These are phyloP conservation scores for Coelopa frigida DNA, from an alignment of 1,140 invertebrate genomes.

Conservation along the genomic window DNA sequence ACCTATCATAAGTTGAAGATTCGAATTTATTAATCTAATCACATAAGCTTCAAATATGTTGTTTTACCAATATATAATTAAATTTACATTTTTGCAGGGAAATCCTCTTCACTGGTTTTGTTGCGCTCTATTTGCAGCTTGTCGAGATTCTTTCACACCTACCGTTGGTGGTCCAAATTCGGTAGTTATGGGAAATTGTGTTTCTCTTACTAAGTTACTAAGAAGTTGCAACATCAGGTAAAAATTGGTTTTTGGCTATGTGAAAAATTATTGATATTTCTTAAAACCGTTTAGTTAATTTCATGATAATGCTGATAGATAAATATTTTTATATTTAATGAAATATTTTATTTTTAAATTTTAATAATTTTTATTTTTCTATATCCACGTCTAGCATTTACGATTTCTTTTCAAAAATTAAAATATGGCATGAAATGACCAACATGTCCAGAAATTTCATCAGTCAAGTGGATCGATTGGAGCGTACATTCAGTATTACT, in stretches of 20 bases:
- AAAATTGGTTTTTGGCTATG: no score
- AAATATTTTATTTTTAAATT: background rate
- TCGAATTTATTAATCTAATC: constrained; percentile 1
- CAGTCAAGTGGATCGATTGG: constrained; percentile 76
- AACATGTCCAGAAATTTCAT: constrained; percentile 77
- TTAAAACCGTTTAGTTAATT: no score
- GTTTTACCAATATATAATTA: background rate
- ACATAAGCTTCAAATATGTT: constrained; percentile 1
- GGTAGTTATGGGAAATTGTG: constrained; percentile 81
- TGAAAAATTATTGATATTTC: no score
- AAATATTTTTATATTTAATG: no score
- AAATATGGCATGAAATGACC: constrained; percentile 93
- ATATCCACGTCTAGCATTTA: constrained; percentile 79
- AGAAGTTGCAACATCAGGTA: constrained; percentile 82
- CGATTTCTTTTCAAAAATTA: constrained; percentile 94
- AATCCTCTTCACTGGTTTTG: constrained; percentile 89
- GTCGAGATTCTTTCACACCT: constrained; percentile 69
- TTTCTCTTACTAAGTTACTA: constrained; percentile 82
- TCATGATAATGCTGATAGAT: no score
- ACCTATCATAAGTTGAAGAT: no score
- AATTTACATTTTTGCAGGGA: constrained; percentile 57
- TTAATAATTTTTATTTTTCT: constrained; percentile 16
- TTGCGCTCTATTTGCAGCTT: constrained; percentile 88
- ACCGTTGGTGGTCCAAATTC: constrained; percentile 64
- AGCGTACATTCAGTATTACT: constrained; percentile 91